Percentiles rank a stretch among this genome's conserved stretches.
Conservation (phyloP, 2,113 vertebrate genomes). For the Festucalex cinctus region DNA sequence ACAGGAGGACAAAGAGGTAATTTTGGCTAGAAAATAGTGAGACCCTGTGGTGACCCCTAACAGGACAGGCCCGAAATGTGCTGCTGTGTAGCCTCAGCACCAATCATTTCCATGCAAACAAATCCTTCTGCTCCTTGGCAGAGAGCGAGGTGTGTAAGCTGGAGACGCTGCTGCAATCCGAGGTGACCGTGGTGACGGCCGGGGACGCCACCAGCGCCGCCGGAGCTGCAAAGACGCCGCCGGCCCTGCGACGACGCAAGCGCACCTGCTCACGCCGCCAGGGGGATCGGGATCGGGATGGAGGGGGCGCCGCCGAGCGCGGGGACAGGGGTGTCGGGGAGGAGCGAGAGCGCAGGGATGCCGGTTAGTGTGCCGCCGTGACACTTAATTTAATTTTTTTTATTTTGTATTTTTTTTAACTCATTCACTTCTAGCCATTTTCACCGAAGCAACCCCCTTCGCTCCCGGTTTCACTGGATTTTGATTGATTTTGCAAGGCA, state of each 20-base stretch:
- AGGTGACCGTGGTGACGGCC: constrained; percentile 77
- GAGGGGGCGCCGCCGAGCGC: constrained; percentile 52
- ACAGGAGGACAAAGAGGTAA: too few relatives aligned
- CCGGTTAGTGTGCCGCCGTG: constrained; percentile 42
- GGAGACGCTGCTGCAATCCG: constrained; percentile 79
- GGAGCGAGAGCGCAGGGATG: constrained; percentile 59
- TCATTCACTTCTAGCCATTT: not conserved
- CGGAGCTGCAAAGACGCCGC: constrained; percentile 68
- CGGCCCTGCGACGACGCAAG: constrained; percentile 78
- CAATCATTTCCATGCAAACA: not conserved
- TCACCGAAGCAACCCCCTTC: too few relatives aligned
- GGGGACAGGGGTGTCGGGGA: constrained; percentile 65
- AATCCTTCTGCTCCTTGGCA: constrained; percentile 26
- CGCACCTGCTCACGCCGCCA: constrained; percentile 78
- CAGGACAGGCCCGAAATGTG: too few relatives aligned
- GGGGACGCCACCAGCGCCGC: constrained; percentile 69
- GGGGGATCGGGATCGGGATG: constrained; percentile 62
- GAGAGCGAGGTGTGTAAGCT: constrained; percentile 83
- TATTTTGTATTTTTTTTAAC: not conserved
- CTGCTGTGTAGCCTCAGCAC: not conserved
- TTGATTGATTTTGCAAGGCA: too few relatives aligned
- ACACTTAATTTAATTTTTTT: not conserved
- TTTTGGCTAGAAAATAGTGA: too few relatives aligned
- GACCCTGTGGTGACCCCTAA: too few relatives aligned
- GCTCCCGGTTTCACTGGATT: too few relatives aligned